phyloP scores from a whole-genome alignment of 2,113 vertebrate genomes.

The Campylorhamphus procurvoides region DNA sequence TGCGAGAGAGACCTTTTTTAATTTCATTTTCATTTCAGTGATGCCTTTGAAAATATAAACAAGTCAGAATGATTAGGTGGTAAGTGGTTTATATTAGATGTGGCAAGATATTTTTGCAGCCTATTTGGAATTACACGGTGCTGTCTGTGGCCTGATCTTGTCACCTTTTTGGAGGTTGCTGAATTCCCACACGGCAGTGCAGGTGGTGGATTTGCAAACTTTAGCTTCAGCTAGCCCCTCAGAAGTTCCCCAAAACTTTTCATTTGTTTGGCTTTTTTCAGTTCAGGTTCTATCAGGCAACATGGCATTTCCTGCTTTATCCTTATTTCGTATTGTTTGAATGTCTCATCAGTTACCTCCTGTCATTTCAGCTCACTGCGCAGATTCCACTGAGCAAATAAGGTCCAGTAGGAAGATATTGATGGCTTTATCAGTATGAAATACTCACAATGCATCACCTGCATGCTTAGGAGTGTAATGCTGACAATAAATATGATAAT shows the following conservation, averaged over 20 bases:
- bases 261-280: not conserved
- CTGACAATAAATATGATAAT: conserved; percentile 89
- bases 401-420: conserved; percentile 78
- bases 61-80: not conserved
- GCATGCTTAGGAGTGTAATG: conserved; percentile 81
- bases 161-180: not conserved
- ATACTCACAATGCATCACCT: conserved; percentile 79
- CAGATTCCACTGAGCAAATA: conserved; percentile 60
- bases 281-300: not conserved
- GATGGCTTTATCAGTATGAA: conserved; percentile 84
- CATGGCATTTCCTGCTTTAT: not conserved
- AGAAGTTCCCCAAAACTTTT: not conserved
- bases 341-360: conserved; percentile 20
- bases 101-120: not conserved
- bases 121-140: not conserved
- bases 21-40: conserved; percentile 24
- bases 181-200: not conserved
- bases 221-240: not conserved
- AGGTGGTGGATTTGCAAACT: not conserved
- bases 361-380: not conserved
- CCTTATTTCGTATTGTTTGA: not conserved
- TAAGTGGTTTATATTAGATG: conserved; percentile 7
- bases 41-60: conserved; percentile 23
- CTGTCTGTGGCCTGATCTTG: not conserved
- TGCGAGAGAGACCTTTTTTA: not conserved